A percentile compares a stretch with the other conserved stretches of the same genome.
Conservation (phyloP, 2,113 vertebrate genomes). For the Sebastes fasciatus region DNA sequence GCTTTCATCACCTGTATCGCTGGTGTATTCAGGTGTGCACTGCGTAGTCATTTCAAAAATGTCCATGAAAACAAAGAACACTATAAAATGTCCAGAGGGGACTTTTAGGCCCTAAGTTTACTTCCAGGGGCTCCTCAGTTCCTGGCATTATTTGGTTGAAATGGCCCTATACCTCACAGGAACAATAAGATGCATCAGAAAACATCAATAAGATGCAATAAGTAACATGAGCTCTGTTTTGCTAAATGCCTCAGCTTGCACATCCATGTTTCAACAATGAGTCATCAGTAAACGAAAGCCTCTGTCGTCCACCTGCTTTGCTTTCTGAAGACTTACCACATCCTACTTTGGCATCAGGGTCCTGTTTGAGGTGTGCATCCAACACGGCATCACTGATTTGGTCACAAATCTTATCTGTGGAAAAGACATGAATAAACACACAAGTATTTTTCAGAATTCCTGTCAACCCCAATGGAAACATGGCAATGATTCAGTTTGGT, state of each 20-base stretch:
- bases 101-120: not conserved
- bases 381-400: conserved; percentile 86
- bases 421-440: conserved; percentile 2
- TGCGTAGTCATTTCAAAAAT: not conserved
- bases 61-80: not conserved
- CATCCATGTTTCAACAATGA: not conserved
- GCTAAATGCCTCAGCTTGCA: not conserved
- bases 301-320: not conserved
- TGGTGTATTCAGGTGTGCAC: not conserved
- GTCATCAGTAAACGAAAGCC: not conserved
- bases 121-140: not conserved
- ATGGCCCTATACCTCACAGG: not conserved
- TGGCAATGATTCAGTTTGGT: not conserved
- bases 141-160: not conserved
- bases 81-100: not conserved
- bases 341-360: conserved; percentile 85
- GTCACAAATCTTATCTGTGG: conserved; percentile 85
- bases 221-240: not conserved
- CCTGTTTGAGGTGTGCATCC: conserved; percentile 83
- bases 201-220: not conserved
- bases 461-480: not conserved
- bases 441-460: not conserved
- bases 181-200: not conserved
- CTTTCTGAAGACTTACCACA: conserved; percentile 76
- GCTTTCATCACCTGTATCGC: not conserved